Evolutionary conservation across 2,797 vertebrate genomes (phyloP).

Genomic region (Silurus aristotelis): DNA sequence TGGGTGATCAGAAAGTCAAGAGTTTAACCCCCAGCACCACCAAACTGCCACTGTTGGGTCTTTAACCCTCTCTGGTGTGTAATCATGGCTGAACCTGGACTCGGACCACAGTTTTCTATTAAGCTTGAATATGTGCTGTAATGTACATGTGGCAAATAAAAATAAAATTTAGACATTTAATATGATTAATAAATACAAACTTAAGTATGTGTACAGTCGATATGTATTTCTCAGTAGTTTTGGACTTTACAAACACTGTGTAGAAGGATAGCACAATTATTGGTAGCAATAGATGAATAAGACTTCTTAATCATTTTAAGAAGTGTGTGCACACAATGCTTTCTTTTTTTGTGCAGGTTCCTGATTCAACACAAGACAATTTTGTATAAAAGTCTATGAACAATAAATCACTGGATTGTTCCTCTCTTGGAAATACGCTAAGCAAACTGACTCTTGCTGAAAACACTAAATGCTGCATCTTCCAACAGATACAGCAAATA

Average conservation of each 20-base stretch:
- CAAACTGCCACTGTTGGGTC: no score
- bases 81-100: no score
- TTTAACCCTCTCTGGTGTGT: no score
- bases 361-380: slow-evolving; percentile 39
- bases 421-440: background rate
- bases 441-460: background rate
- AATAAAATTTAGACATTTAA: background rate
- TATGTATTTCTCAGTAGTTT: background rate
- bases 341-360: slow-evolving; percentile 42
- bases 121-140: no score
- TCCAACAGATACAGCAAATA: no score
- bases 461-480: background rate
- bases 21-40: no score
- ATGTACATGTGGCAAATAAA: no score
- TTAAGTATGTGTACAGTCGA: no score
- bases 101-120: no score
- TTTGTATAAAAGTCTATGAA: slow-evolving; percentile 42
- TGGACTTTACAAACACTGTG: background rate
- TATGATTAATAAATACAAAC: background rate
- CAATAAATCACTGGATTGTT: background rate
- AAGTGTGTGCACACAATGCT: background rate
- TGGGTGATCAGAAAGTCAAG: no score
- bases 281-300: background rate
- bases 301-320: background rate
- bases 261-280: background rate